Base-by-base conservation (phyloP, 2,888 invertebrate genomes). In the Epistrophe grossulariae region DNA sequence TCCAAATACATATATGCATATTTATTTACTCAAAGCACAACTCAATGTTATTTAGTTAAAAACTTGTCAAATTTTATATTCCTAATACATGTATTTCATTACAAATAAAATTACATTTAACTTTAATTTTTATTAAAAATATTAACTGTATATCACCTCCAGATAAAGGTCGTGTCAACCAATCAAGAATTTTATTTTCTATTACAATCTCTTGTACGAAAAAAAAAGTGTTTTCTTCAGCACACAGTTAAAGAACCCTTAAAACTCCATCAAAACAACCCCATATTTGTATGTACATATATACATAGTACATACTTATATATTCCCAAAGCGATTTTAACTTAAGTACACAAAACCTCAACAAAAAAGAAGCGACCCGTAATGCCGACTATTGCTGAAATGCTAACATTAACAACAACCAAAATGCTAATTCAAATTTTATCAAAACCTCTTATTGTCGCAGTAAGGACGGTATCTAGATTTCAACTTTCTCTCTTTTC, bases 371-470 rank as follows among this genome's bases (percentile, higher is more conserved):
- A 24, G 9, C 24, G 15, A 62, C 62, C 70, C 70, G 28, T 55
- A 40, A 70, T 55, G 24, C 31, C 24, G 19, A 55, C 40, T 28
- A 52, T 15, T 24, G 38, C 52, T 52, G 50, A 43, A 62, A 62
- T 43, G 24, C 62, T 17, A 38, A 70, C 68, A 52, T 70, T 70
- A 40, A 55, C 52, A 55, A 19, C 52, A 55, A 40, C 40, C 70
- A 55, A 70, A 70, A 70, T 70, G 70, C 55, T 70, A 80, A 85
- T 81, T 73, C 78, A 78, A 85, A 85, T 85, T 62, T 62, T 81
- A 85, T 85, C 78, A 57, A 31, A 78, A 70, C 85, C 85, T 59
- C 62, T 59, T 73, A 81, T 73, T 81, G 78, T 71, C 72, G 55
- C 55, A 40, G 59, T 43, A 66, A 57, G 76, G 66, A 31, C 48